These are phyloP conservation scores for Neomorphus geoffroyi DNA, from an alignment of 2,797 vertebrate species.

Conservation along the genomic window DNA sequence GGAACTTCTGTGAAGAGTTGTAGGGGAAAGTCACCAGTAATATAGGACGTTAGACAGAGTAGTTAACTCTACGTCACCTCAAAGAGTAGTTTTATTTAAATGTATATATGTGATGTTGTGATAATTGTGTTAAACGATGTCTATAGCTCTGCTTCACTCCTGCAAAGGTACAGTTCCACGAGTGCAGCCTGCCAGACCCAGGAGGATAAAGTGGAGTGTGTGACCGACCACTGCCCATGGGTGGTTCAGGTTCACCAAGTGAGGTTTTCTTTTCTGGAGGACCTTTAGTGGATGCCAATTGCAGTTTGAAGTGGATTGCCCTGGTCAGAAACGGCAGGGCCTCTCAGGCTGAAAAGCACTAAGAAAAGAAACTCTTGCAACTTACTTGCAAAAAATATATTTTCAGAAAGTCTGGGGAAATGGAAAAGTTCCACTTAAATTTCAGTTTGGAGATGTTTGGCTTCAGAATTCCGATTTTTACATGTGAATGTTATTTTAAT, in stretches of 20 bases:
- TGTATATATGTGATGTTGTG: neutral
- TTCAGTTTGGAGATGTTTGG: neutral
- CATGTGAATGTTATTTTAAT: neutral
- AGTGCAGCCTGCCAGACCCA: rapidly evolving
- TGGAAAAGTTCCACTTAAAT: neutral
- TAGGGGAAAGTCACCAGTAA: neutral
- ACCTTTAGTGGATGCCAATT: neutral
- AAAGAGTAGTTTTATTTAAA: constrained; percentile 5
- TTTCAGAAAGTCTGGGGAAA: neutral
- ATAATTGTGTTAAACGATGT: neutral
- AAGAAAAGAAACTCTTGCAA: neutral
- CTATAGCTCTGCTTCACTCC: neutral
- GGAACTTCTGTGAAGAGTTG: constrained; percentile 6
- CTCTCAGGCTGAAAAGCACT: neutral
- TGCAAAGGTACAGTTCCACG: neutral
- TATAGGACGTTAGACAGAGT: neutral
- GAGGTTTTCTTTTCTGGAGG: neutral
- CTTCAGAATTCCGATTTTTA: neutral
- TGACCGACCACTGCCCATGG: neutral
- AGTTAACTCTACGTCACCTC: neutral
- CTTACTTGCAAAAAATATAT: neutral
- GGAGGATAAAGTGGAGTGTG: neutral
- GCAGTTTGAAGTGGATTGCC: neutral
- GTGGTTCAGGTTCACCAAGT: neutral
- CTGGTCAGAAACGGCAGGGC: neutral